Evolutionary conservation across 2,888 invertebrate genomes (phyloP), one percentile per base, ranked within the genome.

Genomic region (Cepaea hortensis): DNA sequence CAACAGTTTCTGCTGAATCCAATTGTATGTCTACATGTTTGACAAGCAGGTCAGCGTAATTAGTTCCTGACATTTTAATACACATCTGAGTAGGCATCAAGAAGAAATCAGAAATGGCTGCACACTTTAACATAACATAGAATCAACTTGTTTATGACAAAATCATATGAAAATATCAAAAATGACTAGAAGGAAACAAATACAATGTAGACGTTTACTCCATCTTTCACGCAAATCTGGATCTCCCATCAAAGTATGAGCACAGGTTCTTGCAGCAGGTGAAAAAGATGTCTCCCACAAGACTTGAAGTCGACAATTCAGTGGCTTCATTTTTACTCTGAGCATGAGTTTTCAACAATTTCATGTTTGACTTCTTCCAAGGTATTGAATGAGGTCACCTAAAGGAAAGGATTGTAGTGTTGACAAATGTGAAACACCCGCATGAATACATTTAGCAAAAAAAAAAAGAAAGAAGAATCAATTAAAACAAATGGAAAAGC

Each of bases 361-460:
- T 82, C 61, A 13, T 82, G 55, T 6, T 82, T 13, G 72, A 82
- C 50, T 2, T 72, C 82, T 73, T 82, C 48, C 72, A 82, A 35
- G 23, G 70, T 82, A 0, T 82, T 73, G 70, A 82, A 82, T 55
- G 70, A 72, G 18, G n/a, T 61, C 7, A 82, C 82, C 82, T 82
- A 48, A 11, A 61, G 23, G 18, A 70, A 23, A 68, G n/a, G 20
- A 68, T 68, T 68, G n/a, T 20, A 68, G 4, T 20, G 20, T 6
- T 68, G 20, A 68, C 5, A 68, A 68, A 68, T 68, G 68, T 35
- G 35, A 35, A 35, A 35, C 35, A 35, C 35, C 35, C 35, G 35
- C 68, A 11, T 55, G 11, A 55, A 55, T 55, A 55, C 55, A 55
- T 55, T 35, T 1, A 35, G 35, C 0, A 35, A 35, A 35, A 1